Percentiles rank a stretch among this genome's conserved stretches.
These are phyloP conservation scores for Anomalospiza imberbis DNA, from an alignment of 2,797 vertebrate genomes.

Conservation along the genomic window DNA sequence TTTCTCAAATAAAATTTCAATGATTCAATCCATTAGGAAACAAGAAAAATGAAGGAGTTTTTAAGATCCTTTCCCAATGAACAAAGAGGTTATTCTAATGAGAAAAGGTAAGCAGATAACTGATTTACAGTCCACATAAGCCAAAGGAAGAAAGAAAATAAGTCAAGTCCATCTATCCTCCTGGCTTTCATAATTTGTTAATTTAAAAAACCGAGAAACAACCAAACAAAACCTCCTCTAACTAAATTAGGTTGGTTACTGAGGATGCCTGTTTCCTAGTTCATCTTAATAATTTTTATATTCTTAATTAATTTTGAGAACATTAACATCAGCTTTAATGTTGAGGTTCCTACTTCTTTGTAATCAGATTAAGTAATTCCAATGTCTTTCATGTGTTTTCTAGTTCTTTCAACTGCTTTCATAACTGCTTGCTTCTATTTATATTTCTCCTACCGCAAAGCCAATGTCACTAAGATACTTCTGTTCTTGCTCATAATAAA, in stretches of 20 bases:
- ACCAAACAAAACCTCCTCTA: background rate
- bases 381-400: slow-evolving; percentile 53
- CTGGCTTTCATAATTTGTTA: background rate
- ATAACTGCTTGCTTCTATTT: slow-evolving; percentile 52
- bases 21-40: background rate
- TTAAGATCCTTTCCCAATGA: background rate
- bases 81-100: background rate
- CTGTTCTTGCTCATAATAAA: slow-evolving; percentile 6
- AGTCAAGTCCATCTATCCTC: background rate
- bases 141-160: background rate
- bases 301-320: slow-evolving; percentile 48
- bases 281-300: slow-evolving; percentile 25
- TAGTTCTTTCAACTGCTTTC: slow-evolving; percentile 47
- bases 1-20: background rate
- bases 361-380: slow-evolving; percentile 35
- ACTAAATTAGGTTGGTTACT: background rate
- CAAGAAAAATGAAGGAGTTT: background rate
- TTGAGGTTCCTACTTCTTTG: slow-evolving; percentile 17
- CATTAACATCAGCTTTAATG: slow-evolving; percentile 34
- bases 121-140: background rate
- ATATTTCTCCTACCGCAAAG: slow-evolving; percentile 21
- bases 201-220: background rate
- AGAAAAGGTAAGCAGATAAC: background rate
- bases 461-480: slow-evolving; percentile 29
- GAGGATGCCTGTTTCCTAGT: background rate